These are phyloP conservation scores for Nezara viridula DNA, from an alignment of 2,888 invertebrate species.

Conservation along the genomic window DNA sequence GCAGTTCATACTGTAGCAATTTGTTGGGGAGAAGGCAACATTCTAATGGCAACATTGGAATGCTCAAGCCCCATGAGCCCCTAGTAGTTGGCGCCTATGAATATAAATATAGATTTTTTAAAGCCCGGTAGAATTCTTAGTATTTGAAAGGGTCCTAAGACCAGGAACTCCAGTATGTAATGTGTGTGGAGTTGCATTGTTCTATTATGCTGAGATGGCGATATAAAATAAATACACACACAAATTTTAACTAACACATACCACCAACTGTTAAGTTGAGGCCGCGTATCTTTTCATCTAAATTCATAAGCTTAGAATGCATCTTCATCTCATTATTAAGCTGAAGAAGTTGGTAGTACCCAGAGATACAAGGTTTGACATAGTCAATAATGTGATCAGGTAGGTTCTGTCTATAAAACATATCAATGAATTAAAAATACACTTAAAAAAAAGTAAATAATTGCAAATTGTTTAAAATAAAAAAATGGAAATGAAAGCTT, in stretches of 20 bases:
- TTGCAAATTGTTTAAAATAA: not conserved
- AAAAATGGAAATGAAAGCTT: not conserved
- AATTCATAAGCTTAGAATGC: not conserved
- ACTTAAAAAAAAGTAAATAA: not conserved
- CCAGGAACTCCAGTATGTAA: too few relatives aligned
- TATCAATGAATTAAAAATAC: not conserved
- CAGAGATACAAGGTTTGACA: slow-evolving; percentile 14
- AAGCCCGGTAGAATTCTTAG: too few relatives aligned
- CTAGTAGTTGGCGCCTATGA: too few relatives aligned
- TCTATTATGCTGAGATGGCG: too few relatives aligned
- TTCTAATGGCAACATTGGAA: too few relatives aligned
- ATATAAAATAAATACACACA: too few relatives aligned
- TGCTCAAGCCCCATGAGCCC: too few relatives aligned
- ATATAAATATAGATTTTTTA: too few relatives aligned
- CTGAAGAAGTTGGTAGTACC: slow-evolving; percentile 4
- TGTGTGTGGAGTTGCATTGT: too few relatives aligned
- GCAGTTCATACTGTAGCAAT: too few relatives aligned
- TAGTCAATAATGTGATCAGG: slow-evolving; percentile 20
- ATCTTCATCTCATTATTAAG: slow-evolving; percentile 20
- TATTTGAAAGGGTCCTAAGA: too few relatives aligned
- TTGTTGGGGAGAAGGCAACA: too few relatives aligned
- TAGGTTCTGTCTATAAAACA: slow-evolving; percentile 3
- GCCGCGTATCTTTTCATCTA: slow-evolving; percentile 35
- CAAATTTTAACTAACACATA: not conserved
- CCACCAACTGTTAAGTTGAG: not conserved